Evolutionary conservation across 2,113 vertebrate species (phyloP).

Genomic region (Eolophus roseicapilla): DNA sequence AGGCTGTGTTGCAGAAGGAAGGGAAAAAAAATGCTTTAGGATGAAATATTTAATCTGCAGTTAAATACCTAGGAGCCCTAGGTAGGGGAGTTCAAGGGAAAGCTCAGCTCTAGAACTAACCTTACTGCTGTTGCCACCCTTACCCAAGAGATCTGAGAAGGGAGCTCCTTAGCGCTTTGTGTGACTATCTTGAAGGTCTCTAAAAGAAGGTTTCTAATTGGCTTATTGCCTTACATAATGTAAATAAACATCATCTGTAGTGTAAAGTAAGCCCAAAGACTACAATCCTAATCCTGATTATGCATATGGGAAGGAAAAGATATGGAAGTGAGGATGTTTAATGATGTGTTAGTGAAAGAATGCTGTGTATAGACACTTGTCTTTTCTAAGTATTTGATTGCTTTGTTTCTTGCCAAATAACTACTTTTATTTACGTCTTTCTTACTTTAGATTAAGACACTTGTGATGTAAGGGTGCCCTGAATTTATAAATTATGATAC

Average conservation of each 20-base stretch:
- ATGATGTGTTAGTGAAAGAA: fast-evolving
- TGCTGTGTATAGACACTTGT: neutral
- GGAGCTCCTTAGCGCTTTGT: neutral
- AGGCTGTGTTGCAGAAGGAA: neutral
- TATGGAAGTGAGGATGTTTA: neutral
- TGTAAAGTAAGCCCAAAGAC: neutral
- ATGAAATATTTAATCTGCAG: neutral
- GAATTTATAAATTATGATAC: neutral
- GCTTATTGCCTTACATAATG: neutral
- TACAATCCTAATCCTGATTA: neutral
- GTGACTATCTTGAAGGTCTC: neutral
- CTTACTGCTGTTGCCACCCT: neutral
- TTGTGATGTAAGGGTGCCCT: fast-evolving
- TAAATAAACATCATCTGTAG: neutral
- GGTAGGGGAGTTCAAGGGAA: neutral
- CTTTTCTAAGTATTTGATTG: neutral
- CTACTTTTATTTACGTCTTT: neutral
- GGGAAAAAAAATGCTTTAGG: neutral
- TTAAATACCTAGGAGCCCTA: neutral
- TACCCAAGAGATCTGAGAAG: neutral
- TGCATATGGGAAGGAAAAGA: neutral
- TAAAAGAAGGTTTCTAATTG: neutral
- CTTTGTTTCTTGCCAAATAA: neutral
- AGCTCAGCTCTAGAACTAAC: neutral
- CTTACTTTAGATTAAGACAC: neutral